phyloP scores from a whole-genome alignment of 2,113 vertebrate genomes.

The Mus spicilegus region DNA sequence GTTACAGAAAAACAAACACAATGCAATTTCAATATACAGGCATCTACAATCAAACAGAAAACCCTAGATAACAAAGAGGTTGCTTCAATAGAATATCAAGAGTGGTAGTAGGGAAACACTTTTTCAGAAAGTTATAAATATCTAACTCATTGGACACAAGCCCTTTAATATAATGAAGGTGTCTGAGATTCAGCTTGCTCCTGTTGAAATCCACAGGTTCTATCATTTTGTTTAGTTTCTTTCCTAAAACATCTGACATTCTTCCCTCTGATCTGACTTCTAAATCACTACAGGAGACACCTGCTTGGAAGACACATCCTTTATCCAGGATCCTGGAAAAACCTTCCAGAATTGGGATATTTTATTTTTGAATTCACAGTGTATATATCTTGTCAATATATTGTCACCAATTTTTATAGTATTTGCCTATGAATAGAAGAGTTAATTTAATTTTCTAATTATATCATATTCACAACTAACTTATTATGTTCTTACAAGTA shows the following conservation, averaged over 20 bases:
- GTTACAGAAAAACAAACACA: not conserved
- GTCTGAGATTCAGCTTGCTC: not conserved
- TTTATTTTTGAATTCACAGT: not conserved
- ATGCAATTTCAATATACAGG: not conserved
- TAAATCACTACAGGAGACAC: not conserved
- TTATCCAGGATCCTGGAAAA: not conserved
- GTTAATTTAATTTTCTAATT: not conserved
- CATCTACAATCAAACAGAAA: not conserved
- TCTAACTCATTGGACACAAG: not conserved
- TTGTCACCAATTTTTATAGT: not conserved
- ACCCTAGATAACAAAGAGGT: not conserved
- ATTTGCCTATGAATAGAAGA: not conserved
- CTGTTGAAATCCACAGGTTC: not conserved
- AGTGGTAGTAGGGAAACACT: not conserved
- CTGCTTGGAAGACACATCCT: not conserved
- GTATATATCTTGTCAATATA: not conserved
- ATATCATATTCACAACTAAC: not conserved
- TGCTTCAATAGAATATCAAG: not conserved
- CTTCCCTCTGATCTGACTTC: not conserved
- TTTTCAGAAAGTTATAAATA: conserved; percentile 6
- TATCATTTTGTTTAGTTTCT: not conserved
- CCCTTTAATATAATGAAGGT: not conserved
- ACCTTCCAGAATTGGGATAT: not conserved
- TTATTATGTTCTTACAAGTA: not conserved
- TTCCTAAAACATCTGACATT: not conserved